Evolutionary conservation across 2,888 invertebrate genomes (phyloP), one percentile per base, ranked within the genome.

Genomic region (Agrypnus murinus): DNA sequence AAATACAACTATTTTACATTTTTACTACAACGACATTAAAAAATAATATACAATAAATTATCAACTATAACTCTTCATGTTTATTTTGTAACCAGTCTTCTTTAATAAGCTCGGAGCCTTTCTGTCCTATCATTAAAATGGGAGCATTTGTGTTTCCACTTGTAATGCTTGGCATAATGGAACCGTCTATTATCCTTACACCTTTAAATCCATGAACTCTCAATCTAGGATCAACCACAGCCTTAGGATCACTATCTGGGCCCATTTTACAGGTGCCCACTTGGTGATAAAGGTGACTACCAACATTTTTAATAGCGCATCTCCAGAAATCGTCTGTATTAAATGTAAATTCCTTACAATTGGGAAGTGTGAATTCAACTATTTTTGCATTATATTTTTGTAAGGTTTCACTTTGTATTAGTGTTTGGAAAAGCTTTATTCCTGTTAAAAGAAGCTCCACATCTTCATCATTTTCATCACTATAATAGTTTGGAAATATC

Each of bases 121-220:
- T 88, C 74, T 87, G 86, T 1, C 87, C 88, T 19, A 89, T 86
- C 83, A 84, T 83, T 12, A 84, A 79, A 1, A 78, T 69, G 0
- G 84, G 78, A 1, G 89, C 90, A 81, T 90, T 89, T 0, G 89
- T 90, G 75, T 90, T 90, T 0, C 87, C 90, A 60, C 89, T 87
- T 0, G 87, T 84, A 32, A 90, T 92, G 0, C 84, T 88, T 0
- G 95, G 95, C 93, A 95, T 95, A n/a, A 95, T 87, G 76, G 94
- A 94, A 0, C 92, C 93, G 81, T 95, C 95, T 3, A 93, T 88
- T 0, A 95, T 92, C 17, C 95, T 87, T 6, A 95, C 86, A 0
- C 88, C 87, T 2, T 85, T 83, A 0, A 95, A 84, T 0, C 94
- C 94, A 69, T 92, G 88, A 0, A 94, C 92, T 80, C 85, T 86